Conservation (phyloP, 2,797 vertebrate species). For the Pitangus sulphuratus region DNA sequence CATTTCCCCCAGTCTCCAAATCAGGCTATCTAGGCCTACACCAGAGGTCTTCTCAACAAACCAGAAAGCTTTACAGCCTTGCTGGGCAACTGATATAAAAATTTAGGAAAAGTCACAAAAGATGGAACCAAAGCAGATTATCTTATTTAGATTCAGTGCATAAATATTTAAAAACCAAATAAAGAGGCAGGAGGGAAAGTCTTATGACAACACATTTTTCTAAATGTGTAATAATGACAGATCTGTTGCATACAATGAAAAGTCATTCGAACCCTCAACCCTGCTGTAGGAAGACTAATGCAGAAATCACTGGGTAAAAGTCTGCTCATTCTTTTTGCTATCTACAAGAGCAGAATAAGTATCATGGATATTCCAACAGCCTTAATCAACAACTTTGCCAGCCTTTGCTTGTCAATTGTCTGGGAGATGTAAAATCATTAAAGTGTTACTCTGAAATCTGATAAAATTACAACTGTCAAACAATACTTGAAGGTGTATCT, state of each 20-base stretch:
- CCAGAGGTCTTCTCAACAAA: background rate
- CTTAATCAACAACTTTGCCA: background rate
- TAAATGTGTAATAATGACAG: background rate
- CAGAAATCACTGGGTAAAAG: background rate
- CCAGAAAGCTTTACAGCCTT: background rate
- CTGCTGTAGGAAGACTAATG: background rate
- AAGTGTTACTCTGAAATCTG: background rate
- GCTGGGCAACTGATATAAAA: accelerated
- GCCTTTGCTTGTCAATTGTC: background rate
- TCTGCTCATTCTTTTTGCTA: background rate
- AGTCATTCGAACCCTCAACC: background rate
- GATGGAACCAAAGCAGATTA: background rate
- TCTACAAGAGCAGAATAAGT: background rate
- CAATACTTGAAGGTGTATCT: background rate
- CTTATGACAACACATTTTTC: background rate
- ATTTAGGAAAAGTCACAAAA: background rate
- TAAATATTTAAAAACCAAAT: background rate
- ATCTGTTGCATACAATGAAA: background rate
- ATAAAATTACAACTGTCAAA: background rate
- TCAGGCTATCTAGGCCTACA: background rate
- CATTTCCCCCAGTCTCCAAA: background rate
- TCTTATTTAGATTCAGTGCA: background rate
- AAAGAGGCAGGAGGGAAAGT: background rate
- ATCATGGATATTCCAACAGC: background rate
- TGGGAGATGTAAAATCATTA: background rate